Evolutionary conservation across 2,113 vertebrate genomes (phyloP).

Genomic region (Pithys albifrons): DNA sequence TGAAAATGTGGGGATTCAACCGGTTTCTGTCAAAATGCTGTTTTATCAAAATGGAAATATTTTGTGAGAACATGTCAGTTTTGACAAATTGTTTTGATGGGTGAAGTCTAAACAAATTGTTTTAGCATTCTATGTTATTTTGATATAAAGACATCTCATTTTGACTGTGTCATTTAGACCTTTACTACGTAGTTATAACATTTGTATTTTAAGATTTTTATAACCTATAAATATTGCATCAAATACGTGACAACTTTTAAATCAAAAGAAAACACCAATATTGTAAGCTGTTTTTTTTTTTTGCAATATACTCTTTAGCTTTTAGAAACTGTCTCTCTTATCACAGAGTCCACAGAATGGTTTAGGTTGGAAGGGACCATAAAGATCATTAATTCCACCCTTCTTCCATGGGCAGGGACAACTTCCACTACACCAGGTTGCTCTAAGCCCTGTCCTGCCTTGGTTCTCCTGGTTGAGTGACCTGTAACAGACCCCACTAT

Average conservation of each 20-base stretch:
- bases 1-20: slow-evolving; percentile 12
- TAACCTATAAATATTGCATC: background rate
- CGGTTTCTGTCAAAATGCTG: slow-evolving; percentile 48
- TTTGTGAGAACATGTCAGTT: slow-evolving; percentile 46
- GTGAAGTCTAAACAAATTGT: slow-evolving; percentile 65
- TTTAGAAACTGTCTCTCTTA: background rate
- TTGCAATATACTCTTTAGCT: background rate
- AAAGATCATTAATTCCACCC: background rate
- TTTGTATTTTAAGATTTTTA: background rate
- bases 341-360: background rate
- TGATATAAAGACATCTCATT: slow-evolving; percentile 57
- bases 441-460: background rate
- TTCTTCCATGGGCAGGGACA: background rate
- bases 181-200: slow-evolving; percentile 7
- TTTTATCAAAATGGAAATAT: slow-evolving; percentile 61
- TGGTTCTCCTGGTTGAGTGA: background rate
- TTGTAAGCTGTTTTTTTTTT: background rate
- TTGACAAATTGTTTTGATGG: slow-evolving; percentile 65
- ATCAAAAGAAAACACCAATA: background rate
- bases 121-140: slow-evolving; percentile 38
- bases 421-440: background rate
- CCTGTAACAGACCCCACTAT: background rate
- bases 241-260: background rate
- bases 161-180: slow-evolving; percentile 39
- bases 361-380: background rate